Base-by-base conservation (phyloP, 1,140 invertebrate genomes). In the Palaemon carinicauda region DNA sequence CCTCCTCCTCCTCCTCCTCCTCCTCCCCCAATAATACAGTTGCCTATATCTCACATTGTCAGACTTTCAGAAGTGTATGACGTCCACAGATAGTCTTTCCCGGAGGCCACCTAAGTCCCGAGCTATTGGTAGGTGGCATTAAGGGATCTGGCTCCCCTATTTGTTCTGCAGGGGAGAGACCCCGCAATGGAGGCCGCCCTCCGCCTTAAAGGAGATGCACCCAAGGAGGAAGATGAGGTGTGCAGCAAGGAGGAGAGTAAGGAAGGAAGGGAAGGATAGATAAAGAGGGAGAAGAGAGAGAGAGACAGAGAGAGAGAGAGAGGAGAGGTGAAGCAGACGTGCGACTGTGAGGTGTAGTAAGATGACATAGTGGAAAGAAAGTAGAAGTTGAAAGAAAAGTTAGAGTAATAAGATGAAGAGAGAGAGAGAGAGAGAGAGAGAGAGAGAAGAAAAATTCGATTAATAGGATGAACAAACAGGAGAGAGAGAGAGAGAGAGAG, bases 91-190 rank as follows among this genome's bases (percentile, higher is more conserved):
- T 78, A 77, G 73, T 78, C 82, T 78, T 78, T 77, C 82, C 24
- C 53, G 10, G 31, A 84, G 82, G 82, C 83, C 73, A 50, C 83
- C 56, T 86, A 80, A 86, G 83, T 86, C 83, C 83, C n/a, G 60
- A 71, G 83, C 83, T 86, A 86, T 86, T 86, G 83, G 83, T 78
- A 86, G 75, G 83, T 1, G 75, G 83, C 31, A 86, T 86, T 86
- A 86, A 86, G 54, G 83, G 83, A 86, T 86, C 83, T 71, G 24
- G 7, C 21, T 12, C 60, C 83, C 74, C 83, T 86, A 86, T 86
- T 86, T 86, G 83, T 86, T 86, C 77, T 86, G 83, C 31, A 71
- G 75, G 83, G 75, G 33, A 60, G 75, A 77, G 56, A 19, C 78
- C n/a, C 51, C n/a, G 19, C 24, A 33, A 60, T 54, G 79, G 21